Conservation (phyloP, 2,797 vertebrate species). For the Ctenosaura bakeri region DNA sequence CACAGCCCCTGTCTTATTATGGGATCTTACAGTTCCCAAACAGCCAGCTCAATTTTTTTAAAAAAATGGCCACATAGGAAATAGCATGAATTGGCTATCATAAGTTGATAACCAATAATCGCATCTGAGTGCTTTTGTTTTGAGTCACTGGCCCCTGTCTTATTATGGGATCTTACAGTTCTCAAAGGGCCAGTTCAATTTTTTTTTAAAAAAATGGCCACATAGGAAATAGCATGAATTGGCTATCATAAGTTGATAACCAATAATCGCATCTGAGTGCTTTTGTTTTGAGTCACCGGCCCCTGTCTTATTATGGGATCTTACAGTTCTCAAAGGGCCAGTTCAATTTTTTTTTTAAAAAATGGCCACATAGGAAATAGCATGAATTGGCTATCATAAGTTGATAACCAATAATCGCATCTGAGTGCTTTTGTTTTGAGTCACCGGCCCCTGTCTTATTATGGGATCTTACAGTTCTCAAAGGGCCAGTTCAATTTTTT, state of each 20-base stretch:
- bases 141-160: fast-evolving
- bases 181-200: fast-evolving
- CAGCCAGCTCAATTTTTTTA: fast-evolving
- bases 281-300: fast-evolving
- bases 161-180: slow-evolving; percentile 21
- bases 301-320: not conserved
- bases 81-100: no score
- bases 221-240: fast-evolving
- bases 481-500: fast-evolving
- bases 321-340: fast-evolving
- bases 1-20: not conserved
- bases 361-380: fast-evolving
- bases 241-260: no score
- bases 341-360: not conserved
- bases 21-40: not conserved
- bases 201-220: not conserved
- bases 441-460: fast-evolving
- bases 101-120: not conserved
- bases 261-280: not conserved
- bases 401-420: not conserved
- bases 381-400: no score
- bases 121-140: not conserved
- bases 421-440: fast-evolving
- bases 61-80: fast-evolving
- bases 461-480: slow-evolving; percentile 3